Evolutionary conservation across 2,113 vertebrate species (phyloP).

Genomic region (Charadrius vociferus): DNA sequence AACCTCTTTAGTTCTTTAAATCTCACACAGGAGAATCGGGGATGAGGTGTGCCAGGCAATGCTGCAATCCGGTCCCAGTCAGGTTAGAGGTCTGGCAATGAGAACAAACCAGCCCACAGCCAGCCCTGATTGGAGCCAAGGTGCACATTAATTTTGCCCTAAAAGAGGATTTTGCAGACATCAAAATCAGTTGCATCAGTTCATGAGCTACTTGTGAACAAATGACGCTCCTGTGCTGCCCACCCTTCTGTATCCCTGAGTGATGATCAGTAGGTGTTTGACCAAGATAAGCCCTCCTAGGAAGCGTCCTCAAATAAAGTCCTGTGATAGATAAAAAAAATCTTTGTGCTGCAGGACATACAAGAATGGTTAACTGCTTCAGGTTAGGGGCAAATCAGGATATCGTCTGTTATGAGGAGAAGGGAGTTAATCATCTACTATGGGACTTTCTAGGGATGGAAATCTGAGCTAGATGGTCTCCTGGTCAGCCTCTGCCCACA

Average conservation of each 20-base stretch:
- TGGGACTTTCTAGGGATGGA: neutral
- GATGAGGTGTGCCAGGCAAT: neutral
- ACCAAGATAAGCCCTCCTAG: neutral
- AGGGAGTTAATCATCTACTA: neutral
- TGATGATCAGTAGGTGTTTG: neutral
- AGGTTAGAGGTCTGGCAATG: neutral
- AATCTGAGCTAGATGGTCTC: neutral
- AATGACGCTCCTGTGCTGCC: neutral
- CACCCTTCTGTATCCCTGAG: neutral
- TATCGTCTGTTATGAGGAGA: neutral
- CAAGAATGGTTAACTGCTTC: neutral
- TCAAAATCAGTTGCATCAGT: neutral
- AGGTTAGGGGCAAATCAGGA: neutral
- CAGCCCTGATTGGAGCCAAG: neutral
- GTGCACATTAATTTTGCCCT: neutral
- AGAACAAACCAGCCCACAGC: neutral
- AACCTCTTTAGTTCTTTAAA: neutral
- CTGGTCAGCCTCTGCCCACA: neutral
- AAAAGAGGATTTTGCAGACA: neutral
- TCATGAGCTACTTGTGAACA: neutral
- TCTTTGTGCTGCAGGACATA: neutral
- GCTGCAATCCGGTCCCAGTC: neutral
- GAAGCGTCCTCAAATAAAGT: neutral
- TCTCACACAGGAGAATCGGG: neutral
- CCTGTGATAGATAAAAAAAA: neutral